phyloP scores from a whole-genome alignment of 2,113 vertebrate species.

The Cromileptes altivelis region DNA sequence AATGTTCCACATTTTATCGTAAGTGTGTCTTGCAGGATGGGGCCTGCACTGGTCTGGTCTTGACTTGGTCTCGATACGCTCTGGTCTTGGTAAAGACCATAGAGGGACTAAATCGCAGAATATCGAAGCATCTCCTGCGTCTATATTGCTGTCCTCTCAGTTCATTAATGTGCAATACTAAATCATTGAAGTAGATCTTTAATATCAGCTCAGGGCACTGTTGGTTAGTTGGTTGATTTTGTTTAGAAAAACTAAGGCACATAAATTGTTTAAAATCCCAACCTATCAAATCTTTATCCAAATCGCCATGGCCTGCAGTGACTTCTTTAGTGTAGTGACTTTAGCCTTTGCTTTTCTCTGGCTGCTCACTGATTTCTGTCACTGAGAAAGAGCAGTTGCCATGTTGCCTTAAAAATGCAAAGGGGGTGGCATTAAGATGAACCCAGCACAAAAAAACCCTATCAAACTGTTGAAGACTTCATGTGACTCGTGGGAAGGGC shows the following conservation, averaged over 20 bases:
- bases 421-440: slow-evolving; percentile 50
- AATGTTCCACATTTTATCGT: too few species aligned
- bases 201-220: neutral
- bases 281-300: neutral
- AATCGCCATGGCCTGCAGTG: neutral
- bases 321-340: neutral
- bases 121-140: neutral
- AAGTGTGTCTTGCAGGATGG: too few species aligned
- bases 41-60: too few species aligned
- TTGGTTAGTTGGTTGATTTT: neutral
- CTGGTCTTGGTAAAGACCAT: too few species aligned
- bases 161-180: neutral
- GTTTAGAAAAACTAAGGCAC: neutral
- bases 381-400: slow-evolving; percentile 7
- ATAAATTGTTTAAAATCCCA: neutral
- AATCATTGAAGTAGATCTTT: neutral
- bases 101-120: neutral
- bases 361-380: slow-evolving; percentile 24
- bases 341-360: neutral
- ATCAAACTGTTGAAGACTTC: slow-evolving; percentile 29
- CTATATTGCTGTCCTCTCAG: neutral
- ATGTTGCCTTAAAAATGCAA: slow-evolving; percentile 43
- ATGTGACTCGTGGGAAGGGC: neutral
- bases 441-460: slow-evolving; percentile 28
- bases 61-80: too few species aligned